Evolutionary conservation across 1,140 invertebrate species (phyloP), one percentile per base, ranked within the genome.

Genomic region (Tetraneura akinire): DNA sequence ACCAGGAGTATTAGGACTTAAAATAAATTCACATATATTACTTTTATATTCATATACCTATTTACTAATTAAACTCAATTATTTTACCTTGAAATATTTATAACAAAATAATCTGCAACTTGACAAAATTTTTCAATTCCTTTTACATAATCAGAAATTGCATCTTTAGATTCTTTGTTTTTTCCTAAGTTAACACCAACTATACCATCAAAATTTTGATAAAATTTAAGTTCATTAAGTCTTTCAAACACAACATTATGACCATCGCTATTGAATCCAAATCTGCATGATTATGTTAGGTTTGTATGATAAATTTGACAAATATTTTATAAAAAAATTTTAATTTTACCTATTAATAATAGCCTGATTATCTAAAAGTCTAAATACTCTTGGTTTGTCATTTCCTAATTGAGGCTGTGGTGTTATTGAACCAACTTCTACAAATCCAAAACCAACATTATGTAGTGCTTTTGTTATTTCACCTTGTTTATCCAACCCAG

Each of bases 401-500:
- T 99, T 99, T 6, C 98, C 98, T 14, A 89, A 85, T 86, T 99
- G 97, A 13, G 97, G 93, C 82, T 90, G 82, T 4, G 97, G 98
- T 8, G 98, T 99, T 0, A 99, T 91, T 18, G 96, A 97, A 82
- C 97, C 97, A 83, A 99, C 91, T 90, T 99, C 98, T 49, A 99
- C 91, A 87, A 98, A 96, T 29, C 96, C 92, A 88, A 99, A 98
- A 0, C 97, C 97, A 73, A 96, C 87, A 83, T 92, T 90, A 66
- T 90, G 88, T 37, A 99, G 86, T 0, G 94, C 93, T 81, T 90
- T 86, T 1, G 98, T 88, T 32, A 94, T 95, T 88, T 98, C 95
- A 13, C 91, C 97, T 86, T 99, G 91, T 85, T 99, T 99, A 86
- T 99, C 98, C 88, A 98, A 99, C 4, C 98, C 98, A 81, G 98